These are phyloP conservation scores for Cercopithecus petaurista DNA, from an alignment of 2,797 vertebrate genomes.

Conservation along the genomic window DNA sequence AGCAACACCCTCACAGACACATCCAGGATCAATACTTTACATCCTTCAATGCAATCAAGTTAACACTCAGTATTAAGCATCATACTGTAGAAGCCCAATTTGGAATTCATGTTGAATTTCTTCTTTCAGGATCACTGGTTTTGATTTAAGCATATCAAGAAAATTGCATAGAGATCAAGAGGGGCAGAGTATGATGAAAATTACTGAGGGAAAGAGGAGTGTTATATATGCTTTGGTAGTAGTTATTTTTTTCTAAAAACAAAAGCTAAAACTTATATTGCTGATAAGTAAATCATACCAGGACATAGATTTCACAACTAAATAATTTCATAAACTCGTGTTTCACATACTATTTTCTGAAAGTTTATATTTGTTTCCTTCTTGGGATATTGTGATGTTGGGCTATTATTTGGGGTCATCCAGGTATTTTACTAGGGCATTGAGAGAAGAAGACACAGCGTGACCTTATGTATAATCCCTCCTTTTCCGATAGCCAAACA, in stretches of 20 bases:
- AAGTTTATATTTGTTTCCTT: background rate
- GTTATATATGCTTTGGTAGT: no score
- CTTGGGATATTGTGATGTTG: background rate
- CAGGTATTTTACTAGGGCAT: background rate
- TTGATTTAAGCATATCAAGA: background rate
- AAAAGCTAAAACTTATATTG: background rate
- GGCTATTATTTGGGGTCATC: background rate
- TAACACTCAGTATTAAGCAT: background rate
- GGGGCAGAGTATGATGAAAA: background rate
- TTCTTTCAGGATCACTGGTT: conserved; percentile 1
- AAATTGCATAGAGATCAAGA: conserved; percentile 5
- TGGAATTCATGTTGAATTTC: conserved; percentile 8
- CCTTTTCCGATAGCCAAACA: accelerated
- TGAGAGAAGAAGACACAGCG: background rate
- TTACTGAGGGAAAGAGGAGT: background rate
- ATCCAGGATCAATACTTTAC: background rate
- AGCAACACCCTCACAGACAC: background rate
- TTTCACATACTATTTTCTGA: background rate
- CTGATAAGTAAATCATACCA: background rate
- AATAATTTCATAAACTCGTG: background rate
- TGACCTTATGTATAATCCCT: background rate
- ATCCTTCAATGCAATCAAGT: background rate
- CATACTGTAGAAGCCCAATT: background rate
- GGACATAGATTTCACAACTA: background rate
- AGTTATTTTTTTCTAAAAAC: background rate